phyloP scores from a whole-genome alignment of 2,888 invertebrate species.

The Agonum fuliginosum region DNA sequence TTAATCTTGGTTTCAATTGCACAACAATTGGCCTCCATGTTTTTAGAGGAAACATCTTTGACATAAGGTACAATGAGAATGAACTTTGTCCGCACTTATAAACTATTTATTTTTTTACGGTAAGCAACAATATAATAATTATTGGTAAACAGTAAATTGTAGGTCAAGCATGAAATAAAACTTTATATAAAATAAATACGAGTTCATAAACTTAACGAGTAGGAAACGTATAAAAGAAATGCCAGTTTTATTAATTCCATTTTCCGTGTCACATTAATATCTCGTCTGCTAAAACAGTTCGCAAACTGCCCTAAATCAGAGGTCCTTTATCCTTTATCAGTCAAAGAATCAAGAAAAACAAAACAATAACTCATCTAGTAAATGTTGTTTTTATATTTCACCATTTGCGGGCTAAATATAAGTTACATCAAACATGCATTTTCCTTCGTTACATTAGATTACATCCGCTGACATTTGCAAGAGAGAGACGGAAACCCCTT shows the following conservation, averaged over 20 bases:
- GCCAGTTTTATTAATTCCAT: background rate
- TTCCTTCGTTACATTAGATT: constrained; percentile 37
- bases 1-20: too few relatives aligned
- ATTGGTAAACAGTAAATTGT: background rate
- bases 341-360: constrained; percentile 28
- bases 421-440: constrained; percentile 42
- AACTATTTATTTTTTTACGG: too few relatives aligned
- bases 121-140: too few relatives aligned
- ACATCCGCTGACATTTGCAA: background rate
- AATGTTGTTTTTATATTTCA: constrained; percentile 14
- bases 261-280: background rate
- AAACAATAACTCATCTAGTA: constrained; percentile 18
- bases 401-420: constrained; percentile 26
- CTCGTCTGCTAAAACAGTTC: too few relatives aligned
- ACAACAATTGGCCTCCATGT: too few relatives aligned
- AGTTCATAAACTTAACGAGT: background rate
- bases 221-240: background rate
- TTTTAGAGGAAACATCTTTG: too few relatives aligned
- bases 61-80: too few relatives aligned
- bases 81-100: too few relatives aligned
- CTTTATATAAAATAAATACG: too few relatives aligned
- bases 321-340: background rate
- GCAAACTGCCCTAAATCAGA: background rate
- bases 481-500: background rate
- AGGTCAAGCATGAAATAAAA: background rate